A percentile compares a stretch with the other conserved stretches of the same genome.
Conservation (phyloP, 2,113 vertebrate species). For the Archocentrus centrarchus region DNA sequence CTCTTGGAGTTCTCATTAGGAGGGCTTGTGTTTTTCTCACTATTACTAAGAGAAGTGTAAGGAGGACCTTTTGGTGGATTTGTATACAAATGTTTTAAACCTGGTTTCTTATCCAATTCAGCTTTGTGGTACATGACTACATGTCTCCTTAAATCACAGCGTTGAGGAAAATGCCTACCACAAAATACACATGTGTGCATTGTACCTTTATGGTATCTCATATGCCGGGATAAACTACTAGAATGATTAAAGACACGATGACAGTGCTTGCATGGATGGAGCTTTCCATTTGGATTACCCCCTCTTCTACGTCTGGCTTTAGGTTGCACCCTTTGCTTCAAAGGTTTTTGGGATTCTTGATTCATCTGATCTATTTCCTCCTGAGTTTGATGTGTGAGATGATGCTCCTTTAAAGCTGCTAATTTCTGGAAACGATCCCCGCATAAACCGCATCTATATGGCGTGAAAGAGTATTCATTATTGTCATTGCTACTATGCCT, state of each 20-base stretch:
- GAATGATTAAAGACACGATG: constrained; percentile 83
- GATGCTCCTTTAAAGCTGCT: constrained; percentile 77
- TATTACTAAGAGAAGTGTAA: constrained; percentile 24
- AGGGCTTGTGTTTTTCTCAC: constrained; percentile 33
- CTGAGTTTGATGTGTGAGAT: constrained; percentile 75
- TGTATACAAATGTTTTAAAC: constrained; percentile 52
- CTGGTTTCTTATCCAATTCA: constrained; percentile 71
- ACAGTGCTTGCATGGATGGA: constrained; percentile 82
- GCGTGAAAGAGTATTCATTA: constrained; percentile 53
- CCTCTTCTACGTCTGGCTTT: constrained; percentile 52
- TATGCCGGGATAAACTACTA: constrained; percentile 84
- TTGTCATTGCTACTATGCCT: constrained; percentile 16
- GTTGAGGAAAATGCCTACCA: constrained; percentile 81
- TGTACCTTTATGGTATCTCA: constrained; percentile 84
- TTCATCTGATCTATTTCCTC: constrained; percentile 72
- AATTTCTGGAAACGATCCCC: constrained; percentile 78
- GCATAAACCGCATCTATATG: constrained; percentile 82
- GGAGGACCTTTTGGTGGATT: constrained; percentile 44
- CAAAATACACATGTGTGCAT: constrained; percentile 81
- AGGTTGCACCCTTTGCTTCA: constrained; percentile 50
- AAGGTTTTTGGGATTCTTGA: constrained; percentile 53
- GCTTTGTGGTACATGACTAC: constrained; percentile 79
- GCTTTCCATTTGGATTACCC: constrained; percentile 66
- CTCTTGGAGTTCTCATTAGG: constrained; percentile 53
- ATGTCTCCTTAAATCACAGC: constrained; percentile 81